Conservation (phyloP, 2,113 vertebrate genomes). For the Todiramphus saurophagus region DNA sequence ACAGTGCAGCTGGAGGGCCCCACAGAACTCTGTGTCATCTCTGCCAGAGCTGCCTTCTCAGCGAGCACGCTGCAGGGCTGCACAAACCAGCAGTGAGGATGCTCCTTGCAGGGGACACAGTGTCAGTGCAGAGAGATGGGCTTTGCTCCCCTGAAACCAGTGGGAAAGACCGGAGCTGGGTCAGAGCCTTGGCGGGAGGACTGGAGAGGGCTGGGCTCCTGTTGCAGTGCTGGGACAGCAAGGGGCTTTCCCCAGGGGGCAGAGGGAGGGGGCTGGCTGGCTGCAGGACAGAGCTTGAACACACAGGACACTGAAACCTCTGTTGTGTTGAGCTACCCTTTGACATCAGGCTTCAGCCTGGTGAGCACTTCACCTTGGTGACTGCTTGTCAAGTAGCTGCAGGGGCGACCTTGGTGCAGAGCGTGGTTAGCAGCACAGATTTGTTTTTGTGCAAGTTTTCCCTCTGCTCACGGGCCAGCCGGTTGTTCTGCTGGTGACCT, state of each 20-base stretch:
- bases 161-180: not conserved
- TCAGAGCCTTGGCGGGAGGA: not conserved
- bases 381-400: not conserved
- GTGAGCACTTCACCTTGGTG: not conserved
- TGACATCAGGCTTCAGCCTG: not conserved
- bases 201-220: not conserved
- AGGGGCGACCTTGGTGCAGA: not conserved
- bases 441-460: not conserved
- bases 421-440: not conserved
- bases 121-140: fast-evolving
- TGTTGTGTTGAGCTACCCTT: fast-evolving
- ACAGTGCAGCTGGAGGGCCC: not conserved
- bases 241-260: fast-evolving
- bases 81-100: fast-evolving
- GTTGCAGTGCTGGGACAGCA: fast-evolving
- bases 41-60: not conserved
- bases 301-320: not conserved
- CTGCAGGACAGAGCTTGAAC: not conserved
- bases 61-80: not conserved
- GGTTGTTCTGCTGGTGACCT: not conserved
- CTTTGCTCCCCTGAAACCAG: not conserved
- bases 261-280: not conserved
- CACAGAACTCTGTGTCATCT: fast-evolving
- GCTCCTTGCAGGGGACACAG: not conserved
- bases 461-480: not conserved